phyloP scores from a whole-genome alignment of 2,888 invertebrate genomes.

The Synergus laeviventris region DNA sequence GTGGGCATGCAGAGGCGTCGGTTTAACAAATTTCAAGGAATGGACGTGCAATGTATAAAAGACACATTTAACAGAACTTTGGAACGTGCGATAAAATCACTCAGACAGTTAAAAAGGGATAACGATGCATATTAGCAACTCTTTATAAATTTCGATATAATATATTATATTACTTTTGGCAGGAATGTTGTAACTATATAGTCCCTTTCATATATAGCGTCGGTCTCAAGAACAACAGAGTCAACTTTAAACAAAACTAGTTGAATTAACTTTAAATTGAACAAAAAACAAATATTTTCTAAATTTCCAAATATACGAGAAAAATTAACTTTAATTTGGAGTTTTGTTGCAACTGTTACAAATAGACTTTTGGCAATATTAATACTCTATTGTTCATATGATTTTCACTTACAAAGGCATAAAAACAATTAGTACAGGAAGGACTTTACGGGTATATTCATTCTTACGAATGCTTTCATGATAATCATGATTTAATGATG shows the following conservation, averaged over 20 bases:
- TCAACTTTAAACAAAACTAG: too few species aligned
- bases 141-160: constrained; percentile 69
- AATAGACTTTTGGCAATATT: constrained; percentile 39
- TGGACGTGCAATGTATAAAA: constrained; percentile 3
- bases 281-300: not conserved
- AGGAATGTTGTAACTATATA: constrained; percentile 72
- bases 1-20: not conserved
- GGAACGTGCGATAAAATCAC: not conserved
- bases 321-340: not conserved
- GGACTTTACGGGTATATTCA: constrained; percentile 60
- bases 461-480: constrained; percentile 54
- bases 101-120: constrained; percentile 12
- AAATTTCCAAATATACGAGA: not conserved
- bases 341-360: not conserved
- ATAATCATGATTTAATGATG: constrained; percentile 53
- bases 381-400: constrained; percentile 48
- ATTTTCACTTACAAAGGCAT: constrained; percentile 63
- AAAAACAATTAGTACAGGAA: constrained; percentile 65
- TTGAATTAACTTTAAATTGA: too few species aligned
- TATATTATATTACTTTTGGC: constrained; percentile 73
- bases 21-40: not conserved
- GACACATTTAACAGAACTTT: not conserved
- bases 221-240: constrained; percentile 44
- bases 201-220: constrained; percentile 41
- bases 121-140: constrained; percentile 52